Evolutionary conservation across 2,888 invertebrate genomes (phyloP).

Genomic region (Eupithecia exiguata): DNA sequence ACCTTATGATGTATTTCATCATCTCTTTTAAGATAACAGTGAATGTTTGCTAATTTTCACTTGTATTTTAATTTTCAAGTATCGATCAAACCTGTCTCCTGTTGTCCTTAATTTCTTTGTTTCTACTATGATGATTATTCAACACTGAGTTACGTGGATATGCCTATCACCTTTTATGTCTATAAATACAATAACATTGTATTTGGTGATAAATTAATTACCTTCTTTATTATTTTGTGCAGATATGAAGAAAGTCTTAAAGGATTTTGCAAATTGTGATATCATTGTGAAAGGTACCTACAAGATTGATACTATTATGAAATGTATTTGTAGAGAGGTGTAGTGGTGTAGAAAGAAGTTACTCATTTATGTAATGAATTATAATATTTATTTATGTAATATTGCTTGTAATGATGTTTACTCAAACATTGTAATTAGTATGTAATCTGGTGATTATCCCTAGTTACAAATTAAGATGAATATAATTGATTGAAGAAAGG

Average conservation of each 20-base stretch:
- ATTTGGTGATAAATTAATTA: not conserved
- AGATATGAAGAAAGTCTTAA: conserved; percentile 7
- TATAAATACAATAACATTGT: too few relatives aligned
- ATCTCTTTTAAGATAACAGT: not conserved
- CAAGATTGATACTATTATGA: not conserved
- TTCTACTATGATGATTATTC: not conserved
- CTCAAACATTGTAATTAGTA: too few relatives aligned
- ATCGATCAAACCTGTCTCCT: not conserved
- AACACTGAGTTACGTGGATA: not conserved
- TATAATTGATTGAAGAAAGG: too few relatives aligned
- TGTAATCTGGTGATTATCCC: too few relatives aligned
- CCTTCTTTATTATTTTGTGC: not conserved
- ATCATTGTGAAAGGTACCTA: not conserved
- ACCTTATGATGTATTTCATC: not conserved
- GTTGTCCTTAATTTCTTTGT: not conserved
- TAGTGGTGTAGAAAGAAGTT: not conserved
- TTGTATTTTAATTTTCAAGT: not conserved
- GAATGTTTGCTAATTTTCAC: not conserved
- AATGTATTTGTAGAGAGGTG: not conserved
- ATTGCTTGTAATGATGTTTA: not conserved
- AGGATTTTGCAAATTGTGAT: not conserved
- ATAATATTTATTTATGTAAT: not conserved
- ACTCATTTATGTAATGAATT: not conserved
- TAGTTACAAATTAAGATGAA: too few relatives aligned
- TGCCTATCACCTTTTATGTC: not conserved